Conservation (phyloP, 2,797 vertebrate species). For the Carapus acus region DNA sequence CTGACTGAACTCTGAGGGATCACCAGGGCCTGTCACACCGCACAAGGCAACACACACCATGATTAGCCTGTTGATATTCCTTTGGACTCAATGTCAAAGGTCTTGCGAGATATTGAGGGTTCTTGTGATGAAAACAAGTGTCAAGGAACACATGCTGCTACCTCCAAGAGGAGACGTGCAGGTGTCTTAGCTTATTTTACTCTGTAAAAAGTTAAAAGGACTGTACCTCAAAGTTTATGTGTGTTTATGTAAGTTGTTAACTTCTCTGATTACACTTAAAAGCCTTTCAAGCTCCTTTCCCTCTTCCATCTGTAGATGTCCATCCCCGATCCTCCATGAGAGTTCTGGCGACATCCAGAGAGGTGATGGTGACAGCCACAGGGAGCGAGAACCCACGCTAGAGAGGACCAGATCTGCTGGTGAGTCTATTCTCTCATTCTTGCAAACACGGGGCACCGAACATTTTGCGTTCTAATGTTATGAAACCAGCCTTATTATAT, state of each 20-base stretch:
- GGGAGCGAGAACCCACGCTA: slow-evolving; percentile 81
- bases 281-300: slow-evolving; percentile 9
- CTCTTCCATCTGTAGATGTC: slow-evolving; percentile 73
- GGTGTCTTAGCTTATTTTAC: slow-evolving; percentile 41
- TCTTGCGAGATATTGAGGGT: slow-evolving; percentile 37
- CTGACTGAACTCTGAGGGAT: slow-evolving; percentile 42
- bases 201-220: slow-evolving; percentile 54
- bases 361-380: slow-evolving; percentile 77
- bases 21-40: slow-evolving; percentile 30
- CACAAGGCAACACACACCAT: slow-evolving; percentile 26
- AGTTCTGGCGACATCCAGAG: slow-evolving; percentile 72
- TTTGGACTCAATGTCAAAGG: slow-evolving; percentile 30
- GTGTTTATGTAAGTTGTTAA: slow-evolving; percentile 37
- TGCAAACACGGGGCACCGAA: too few relatives aligned
- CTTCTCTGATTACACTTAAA: slow-evolving; percentile 22
- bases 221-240: slow-evolving; percentile 54
- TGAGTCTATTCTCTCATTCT: slow-evolving; percentile 33
- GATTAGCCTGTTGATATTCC: slow-evolving; percentile 34
- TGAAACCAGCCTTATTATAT: too few relatives aligned
- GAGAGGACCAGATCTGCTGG: slow-evolving; percentile 81
- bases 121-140: slow-evolving; percentile 43
- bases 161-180: slow-evolving; percentile 30
- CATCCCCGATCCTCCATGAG: slow-evolving; percentile 86
- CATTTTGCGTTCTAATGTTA: too few relatives aligned
- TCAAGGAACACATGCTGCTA: slow-evolving; percentile 25